phyloP scores from a whole-genome alignment of 53 echinoderm and acorn worm genomes.

The Echinarachnius parma region DNA sequence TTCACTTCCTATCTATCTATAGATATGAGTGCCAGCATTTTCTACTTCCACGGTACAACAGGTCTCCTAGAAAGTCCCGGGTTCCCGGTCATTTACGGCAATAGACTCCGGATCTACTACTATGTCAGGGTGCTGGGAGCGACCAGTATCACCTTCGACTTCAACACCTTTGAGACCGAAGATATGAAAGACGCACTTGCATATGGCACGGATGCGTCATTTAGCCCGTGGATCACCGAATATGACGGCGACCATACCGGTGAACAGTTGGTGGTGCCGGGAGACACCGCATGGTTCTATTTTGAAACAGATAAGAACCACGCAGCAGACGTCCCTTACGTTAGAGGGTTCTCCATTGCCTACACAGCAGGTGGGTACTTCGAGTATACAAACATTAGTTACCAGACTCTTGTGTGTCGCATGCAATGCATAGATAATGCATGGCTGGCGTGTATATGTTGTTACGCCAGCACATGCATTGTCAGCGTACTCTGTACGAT shows the following conservation, averaged over 20 bases:
- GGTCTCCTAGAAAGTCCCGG: not conserved
- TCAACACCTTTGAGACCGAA: not conserved
- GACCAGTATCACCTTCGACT: not conserved
- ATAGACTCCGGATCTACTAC: not conserved
- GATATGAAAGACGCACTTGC: not conserved
- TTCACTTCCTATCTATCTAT: too few relatives aligned
- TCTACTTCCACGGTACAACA: not conserved
- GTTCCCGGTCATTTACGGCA: not conserved
- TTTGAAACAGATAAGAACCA: conserved; percentile 9
- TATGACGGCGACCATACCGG: not conserved
- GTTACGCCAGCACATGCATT: too few relatives aligned
- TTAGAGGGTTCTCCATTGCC: not conserved
- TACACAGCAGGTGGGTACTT: conserved; percentile 27
- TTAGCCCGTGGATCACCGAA: too few relatives aligned
- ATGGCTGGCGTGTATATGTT: too few relatives aligned
- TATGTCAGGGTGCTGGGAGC: conserved; percentile 5
- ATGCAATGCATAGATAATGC: too few relatives aligned
- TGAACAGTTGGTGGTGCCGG: not conserved
- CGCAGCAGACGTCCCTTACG: not conserved
- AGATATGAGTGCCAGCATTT: too few relatives aligned
- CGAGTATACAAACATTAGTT: too few relatives aligned
- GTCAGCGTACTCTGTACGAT: too few relatives aligned
- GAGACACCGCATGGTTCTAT: conserved; percentile 16
- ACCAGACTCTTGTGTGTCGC: too few relatives aligned
- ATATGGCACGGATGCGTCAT: not conserved